Base-by-base conservation (phyloP, 2,797 vertebrate species). In the Streptopelia turtur region DNA sequence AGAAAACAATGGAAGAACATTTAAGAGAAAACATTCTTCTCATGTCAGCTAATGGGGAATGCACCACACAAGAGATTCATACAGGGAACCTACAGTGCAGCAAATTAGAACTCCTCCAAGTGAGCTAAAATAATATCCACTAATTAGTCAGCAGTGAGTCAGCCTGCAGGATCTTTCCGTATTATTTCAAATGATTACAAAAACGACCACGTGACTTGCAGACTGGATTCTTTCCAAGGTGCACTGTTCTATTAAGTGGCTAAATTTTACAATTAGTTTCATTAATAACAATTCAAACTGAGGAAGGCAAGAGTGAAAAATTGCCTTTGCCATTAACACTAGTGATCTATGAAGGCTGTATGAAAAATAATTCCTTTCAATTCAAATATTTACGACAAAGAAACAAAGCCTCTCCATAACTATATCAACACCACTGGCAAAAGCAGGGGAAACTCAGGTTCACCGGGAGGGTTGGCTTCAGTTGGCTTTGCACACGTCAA, bases 31-130 rank as follows among this genome's bases (percentile, higher is more conserved):
- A 81, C 12, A 16, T 8, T 78, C 27, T 53, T 18, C 49, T 83
- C 21, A 22, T 60, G 70, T 87, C n/a, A 74, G 43, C 65, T 66
- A n/a, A n/a, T 9, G 20, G 78, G 59, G 41, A 90, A 80, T 0
- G 1, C 56, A 74, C 16, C 43, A 47, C 16, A 23, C 39, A 69
- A 92, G 22, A 82, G 79, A 86, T 59, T 49, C 21, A 61, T 16
- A 43, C 18, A 49, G 55, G 22, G n/a, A 84, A 91, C 22, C 89
- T 41, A 77, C 3, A 33, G 64, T 5, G 20, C 49, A 74, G 28
- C 39, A 83, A 74, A 91, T 14, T 8, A 90, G 50, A 89, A 72
- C 47, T 90, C 35, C 41, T 87, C 11, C 63, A 78, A 78, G 65
- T 20, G 45, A 94, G 30, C 55, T 76, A 66, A 49, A 83, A 47